phyloP scores from a whole-genome alignment of 2,113 vertebrate species.

The Chionodraco myersi region DNA sequence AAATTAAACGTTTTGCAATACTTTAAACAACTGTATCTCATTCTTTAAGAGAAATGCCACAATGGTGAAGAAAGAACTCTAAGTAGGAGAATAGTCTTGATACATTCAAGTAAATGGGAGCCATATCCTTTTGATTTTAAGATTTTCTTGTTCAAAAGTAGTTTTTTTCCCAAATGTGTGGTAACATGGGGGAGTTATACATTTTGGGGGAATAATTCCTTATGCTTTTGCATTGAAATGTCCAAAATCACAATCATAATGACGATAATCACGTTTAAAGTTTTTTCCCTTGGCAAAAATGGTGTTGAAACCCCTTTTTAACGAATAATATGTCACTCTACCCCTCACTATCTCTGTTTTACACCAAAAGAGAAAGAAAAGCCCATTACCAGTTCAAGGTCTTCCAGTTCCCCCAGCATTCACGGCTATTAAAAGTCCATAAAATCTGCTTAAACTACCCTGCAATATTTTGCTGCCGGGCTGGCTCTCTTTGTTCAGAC shows the following conservation, averaged over 20 bases:
- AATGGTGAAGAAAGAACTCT: no score
- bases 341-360: neutral
- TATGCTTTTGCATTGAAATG: neutral
- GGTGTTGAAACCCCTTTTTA: no score
- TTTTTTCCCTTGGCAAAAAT: neutral
- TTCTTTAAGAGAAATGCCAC: neutral
- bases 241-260: neutral
- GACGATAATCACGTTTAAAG: neutral
- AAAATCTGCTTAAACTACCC: constrained; percentile 49
- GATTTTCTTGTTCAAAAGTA: no score
- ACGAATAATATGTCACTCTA: no score
- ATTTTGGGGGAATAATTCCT: neutral
- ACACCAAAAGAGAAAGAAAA: neutral
- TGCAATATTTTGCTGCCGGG: constrained; percentile 19
- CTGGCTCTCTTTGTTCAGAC: constrained; percentile 56
- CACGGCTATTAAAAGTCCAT: constrained; percentile 65
- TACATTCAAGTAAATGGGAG: no score
- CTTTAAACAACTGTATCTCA: neutral
- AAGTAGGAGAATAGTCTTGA: no score
- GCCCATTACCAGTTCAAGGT: constrained; percentile 25
- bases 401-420: constrained; percentile 37
- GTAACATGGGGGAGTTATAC: no score
- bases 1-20: constrained; percentile 49
- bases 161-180: no score
- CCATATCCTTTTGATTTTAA: no score